Evolutionary conservation across 2,797 vertebrate genomes (phyloP).

Genomic region (Avahi laniger): DNA sequence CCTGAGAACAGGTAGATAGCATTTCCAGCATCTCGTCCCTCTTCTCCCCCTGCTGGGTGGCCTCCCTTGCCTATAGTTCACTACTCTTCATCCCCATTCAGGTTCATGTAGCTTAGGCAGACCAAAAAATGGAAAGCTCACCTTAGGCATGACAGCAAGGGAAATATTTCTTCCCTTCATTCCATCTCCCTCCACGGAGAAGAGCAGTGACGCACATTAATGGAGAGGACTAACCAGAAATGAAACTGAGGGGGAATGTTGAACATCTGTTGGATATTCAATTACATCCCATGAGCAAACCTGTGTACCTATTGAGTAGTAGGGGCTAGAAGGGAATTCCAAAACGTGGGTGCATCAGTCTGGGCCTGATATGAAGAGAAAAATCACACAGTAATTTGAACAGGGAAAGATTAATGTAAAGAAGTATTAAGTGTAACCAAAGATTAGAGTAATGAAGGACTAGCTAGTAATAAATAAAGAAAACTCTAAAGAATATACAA

Average conservation of each 20-base stretch:
- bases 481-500: background rate
- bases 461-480: slow-evolving; percentile 12
- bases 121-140: background rate
- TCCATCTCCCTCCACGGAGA: background rate
- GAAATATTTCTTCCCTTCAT: background rate
- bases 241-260: background rate
- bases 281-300: background rate
- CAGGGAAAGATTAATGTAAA: background rate
- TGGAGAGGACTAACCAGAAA: background rate
- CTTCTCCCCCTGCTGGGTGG: background rate
- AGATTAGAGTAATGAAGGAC: background rate
- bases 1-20: background rate
- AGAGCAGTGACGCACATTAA: background rate
- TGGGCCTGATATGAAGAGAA: background rate
- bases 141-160: background rate
- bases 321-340: background rate
- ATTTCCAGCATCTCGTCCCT: background rate
- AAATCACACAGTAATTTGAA: background rate
- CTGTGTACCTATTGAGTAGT: background rate
- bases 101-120: background rate
- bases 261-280: background rate
- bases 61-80: background rate
- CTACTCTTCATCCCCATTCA: background rate
- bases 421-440: background rate
- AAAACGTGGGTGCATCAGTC: background rate